Evolutionary conservation across 2,888 invertebrate genomes (phyloP), one percentile per base, ranked within the genome.

Genomic region (Pinctada fucata): DNA sequence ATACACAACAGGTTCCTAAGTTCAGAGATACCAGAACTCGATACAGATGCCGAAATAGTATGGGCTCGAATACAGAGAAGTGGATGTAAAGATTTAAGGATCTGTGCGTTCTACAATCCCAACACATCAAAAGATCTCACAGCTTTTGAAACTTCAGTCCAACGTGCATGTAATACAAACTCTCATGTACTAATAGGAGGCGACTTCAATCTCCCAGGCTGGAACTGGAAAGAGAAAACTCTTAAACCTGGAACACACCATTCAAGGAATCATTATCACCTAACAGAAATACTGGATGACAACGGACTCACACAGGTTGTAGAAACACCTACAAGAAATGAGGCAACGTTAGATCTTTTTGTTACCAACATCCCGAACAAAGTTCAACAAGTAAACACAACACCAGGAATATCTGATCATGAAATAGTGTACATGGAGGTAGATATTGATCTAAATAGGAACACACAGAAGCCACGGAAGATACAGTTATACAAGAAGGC

Each of bases 61-160:
- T 72, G 72, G 72, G 72, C 72, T 10, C 52, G 52, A 13, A 72
- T 72, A 31, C 49, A 52, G 16, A 5, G 8, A 63, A 52, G 45
- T 58, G 31, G 52, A 52, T 16, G n/a, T 4, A 64, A 72, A 45
- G 72, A 72, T 45, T 64, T 72, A 45, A 58, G 63, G n/a, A 72
- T 72, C 8, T 52, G 31, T 10, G 16, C 72, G 48, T 72, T 58
- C 13, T 72, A 72, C n/a, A 72, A 72, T 64, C 72, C 72, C 3
- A 72, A 72, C 47, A 63, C 72, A 64, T 64, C 72, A 3, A 45
- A 72, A 47, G 65, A 65, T 5, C 16, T 65, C 2, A 65, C 65
- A 65, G 65, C 10, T 65, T n/a, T 65, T 65, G 65, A 65, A 65
- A 65, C 65, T 6, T 65, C 65, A 65, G 16, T 65, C 3, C 65